These are phyloP conservation scores for Thumatha senex DNA, from an alignment of 2,888 invertebrate genomes.

Conservation along the genomic window DNA sequence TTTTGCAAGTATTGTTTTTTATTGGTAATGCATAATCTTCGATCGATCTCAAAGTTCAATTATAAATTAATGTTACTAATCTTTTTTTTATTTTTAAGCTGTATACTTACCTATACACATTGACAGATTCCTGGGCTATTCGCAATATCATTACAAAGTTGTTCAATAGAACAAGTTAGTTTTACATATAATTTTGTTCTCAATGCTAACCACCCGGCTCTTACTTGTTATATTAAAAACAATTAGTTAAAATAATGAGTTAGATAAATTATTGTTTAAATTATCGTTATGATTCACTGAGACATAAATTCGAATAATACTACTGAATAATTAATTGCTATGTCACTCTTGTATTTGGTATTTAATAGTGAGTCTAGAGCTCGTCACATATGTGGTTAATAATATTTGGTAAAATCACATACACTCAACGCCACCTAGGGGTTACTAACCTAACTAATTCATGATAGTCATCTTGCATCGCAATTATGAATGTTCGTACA, in stretches of 20 bases:
- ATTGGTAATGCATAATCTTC: slow-evolving; percentile 5
- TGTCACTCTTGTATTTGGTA: slow-evolving; percentile 28
- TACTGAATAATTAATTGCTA: slow-evolving; percentile 9
- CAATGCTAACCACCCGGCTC: slow-evolving; percentile 25
- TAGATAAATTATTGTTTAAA: slow-evolving; percentile 35
- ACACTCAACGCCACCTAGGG: too few relatives aligned
- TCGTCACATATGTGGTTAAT: slow-evolving; percentile 9
- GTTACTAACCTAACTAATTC: too few relatives aligned
- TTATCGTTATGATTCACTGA: slow-evolving; percentile 23
- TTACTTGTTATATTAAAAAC: slow-evolving; percentile 30
- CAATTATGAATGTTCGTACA: too few relatives aligned
- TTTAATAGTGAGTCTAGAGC: slow-evolving; percentile 17
- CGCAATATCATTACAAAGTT: slow-evolving; percentile 18
- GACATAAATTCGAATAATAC: neutral
- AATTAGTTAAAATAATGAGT: slow-evolving; percentile 35
- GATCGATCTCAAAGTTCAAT: slow-evolving; percentile 13
- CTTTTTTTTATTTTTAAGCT: slow-evolving; percentile 8
- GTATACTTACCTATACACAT: slow-evolving; percentile 24
- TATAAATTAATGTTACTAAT: slow-evolving; percentile 3
- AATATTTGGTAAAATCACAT: neutral
- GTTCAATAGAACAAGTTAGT: slow-evolving; percentile 20
- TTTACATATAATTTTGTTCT: slow-evolving; percentile 18
- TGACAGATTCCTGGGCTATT: slow-evolving; percentile 23
- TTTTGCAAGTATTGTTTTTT: slow-evolving; percentile 8
- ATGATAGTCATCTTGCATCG: too few relatives aligned